Conservation (phyloP, 1,140 invertebrate species). For the Diuraphis noxia region DNA sequence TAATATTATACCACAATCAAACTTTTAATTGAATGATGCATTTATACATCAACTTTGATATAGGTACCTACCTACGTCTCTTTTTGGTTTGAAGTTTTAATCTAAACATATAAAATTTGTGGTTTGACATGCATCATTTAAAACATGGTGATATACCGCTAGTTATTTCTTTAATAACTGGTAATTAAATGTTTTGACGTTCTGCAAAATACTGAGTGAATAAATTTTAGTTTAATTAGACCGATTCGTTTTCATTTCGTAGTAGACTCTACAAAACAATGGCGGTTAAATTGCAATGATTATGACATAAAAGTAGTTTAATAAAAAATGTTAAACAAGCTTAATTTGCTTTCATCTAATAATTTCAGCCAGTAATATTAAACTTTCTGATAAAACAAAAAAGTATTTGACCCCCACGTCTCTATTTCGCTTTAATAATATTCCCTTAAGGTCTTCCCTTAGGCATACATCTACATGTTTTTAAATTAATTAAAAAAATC, state of each 20-base stretch:
- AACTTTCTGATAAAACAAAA: slow-evolving; percentile 17
- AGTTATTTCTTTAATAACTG: not conserved
- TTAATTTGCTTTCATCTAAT: not conserved
- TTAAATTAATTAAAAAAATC: not conserved
- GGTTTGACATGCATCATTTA: not conserved
- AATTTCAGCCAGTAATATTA: not conserved
- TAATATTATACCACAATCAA: not conserved
- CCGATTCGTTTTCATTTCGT: not conserved
- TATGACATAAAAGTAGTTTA: not conserved
- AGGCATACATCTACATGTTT: not conserved
- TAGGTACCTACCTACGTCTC: not conserved
- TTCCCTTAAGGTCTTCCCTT: not conserved
- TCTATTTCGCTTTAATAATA: slow-evolving; percentile 21
- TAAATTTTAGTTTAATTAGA: not conserved
- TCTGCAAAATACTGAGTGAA: not conserved
- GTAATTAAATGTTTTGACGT: slow-evolving; percentile 2
- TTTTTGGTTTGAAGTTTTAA: not conserved
- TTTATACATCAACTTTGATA: not conserved
- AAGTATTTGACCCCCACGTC: not conserved
- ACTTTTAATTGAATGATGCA: not conserved
- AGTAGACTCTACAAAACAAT: not conserved
- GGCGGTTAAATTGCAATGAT: not conserved
- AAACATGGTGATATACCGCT: not conserved
- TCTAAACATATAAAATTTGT: not conserved
- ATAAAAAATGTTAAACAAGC: not conserved